These are phyloP conservation scores for Excalfactoria chinensis DNA, from an alignment of 2,113 vertebrate species.

Conservation along the genomic window DNA sequence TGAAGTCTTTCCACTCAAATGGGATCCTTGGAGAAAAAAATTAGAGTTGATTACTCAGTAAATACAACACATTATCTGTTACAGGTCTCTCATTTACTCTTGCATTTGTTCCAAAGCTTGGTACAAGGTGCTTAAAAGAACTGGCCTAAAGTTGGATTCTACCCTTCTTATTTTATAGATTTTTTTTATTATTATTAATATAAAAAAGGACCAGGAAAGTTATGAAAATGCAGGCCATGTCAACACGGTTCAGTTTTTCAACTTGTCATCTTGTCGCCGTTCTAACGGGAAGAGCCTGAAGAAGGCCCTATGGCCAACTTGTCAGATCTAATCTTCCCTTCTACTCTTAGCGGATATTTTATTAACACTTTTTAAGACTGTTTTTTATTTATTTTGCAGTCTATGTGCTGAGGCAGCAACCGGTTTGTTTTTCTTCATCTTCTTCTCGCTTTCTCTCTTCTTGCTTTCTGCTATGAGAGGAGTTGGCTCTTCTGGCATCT, in stretches of 20 bases:
- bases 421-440: constrained; percentile 51
- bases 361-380: constrained; percentile 49
- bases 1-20: constrained; percentile 47
- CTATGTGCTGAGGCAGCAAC: constrained; percentile 61
- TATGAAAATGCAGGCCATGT: constrained; percentile 34
- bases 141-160: neutral
- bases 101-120: neutral
- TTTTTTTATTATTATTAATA: neutral
- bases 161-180: neutral
- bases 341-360: constrained; percentile 51
- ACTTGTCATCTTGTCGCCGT: constrained; percentile 54
- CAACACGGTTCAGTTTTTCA: constrained; percentile 49
- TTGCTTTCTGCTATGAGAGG: neutral
- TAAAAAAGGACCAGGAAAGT: neutral
- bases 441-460: neutral
- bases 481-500: constrained; percentile 43
- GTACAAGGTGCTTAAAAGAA: neutral
- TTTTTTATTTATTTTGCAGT: constrained; percentile 45
- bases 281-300: constrained; percentile 47
- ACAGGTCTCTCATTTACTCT: neutral
- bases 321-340: constrained; percentile 74
- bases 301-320: constrained; percentile 69
- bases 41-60: constrained; percentile 17
- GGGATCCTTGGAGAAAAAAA: constrained; percentile 26
- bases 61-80: neutral